Conservation (phyloP, 2,797 vertebrate species). For the Champsocephalus esox region DNA sequence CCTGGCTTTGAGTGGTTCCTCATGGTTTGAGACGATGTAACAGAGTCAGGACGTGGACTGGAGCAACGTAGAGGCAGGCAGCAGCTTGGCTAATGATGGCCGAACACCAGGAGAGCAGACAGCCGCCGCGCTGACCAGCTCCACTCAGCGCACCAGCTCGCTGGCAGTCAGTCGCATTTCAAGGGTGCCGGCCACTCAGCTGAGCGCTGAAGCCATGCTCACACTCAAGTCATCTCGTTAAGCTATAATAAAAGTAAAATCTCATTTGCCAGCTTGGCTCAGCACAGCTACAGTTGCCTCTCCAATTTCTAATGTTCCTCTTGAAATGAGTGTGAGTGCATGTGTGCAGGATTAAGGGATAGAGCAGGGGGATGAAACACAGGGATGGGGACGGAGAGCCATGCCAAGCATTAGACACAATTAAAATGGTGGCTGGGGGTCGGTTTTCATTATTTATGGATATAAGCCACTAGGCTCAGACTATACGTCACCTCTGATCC, state of each 20-base stretch:
- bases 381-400: slow-evolving; percentile 45
- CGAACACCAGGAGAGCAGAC: slow-evolving; percentile 49
- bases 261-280: slow-evolving; percentile 67
- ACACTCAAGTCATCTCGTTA: slow-evolving; percentile 60
- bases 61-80: slow-evolving; percentile 35
- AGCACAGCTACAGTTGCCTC: slow-evolving; percentile 33
- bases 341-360: slow-evolving; percentile 73
- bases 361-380: slow-evolving; percentile 58
- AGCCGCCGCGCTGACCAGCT: slow-evolving; percentile 28
- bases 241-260: slow-evolving; percentile 58
- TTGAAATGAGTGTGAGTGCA: slow-evolving; percentile 64
- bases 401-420: slow-evolving; percentile 70
- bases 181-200: slow-evolving; percentile 51
- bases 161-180: slow-evolving; percentile 39
- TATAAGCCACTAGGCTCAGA: slow-evolving; percentile 57
- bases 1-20: slow-evolving; percentile 26
- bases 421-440: slow-evolving; percentile 71
- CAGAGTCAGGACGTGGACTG: slow-evolving; percentile 43
- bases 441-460: slow-evolving; percentile 67
- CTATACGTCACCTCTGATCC: slow-evolving; percentile 30
- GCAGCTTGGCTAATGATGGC: slow-evolving; percentile 68
- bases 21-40: slow-evolving; percentile 54
- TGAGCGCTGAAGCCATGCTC: slow-evolving; percentile 50
- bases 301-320: slow-evolving; percentile 69
- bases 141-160: slow-evolving; percentile 17